These are phyloP conservation scores for Manis pentadactyla DNA, from an alignment of 2,797 vertebrate species.

Conservation along the genomic window DNA sequence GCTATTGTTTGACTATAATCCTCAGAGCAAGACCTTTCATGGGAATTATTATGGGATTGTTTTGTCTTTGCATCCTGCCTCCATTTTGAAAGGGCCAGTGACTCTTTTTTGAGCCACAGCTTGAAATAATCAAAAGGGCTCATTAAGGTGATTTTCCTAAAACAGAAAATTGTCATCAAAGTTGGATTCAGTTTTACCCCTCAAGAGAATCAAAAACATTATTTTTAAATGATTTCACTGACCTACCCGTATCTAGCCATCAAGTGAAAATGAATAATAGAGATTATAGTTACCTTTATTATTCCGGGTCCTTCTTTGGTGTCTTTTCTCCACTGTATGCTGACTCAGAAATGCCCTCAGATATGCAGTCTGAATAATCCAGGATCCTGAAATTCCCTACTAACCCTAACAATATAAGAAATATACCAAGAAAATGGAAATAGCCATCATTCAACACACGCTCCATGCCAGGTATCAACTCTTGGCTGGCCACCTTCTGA, in stretches of 20 bases:
- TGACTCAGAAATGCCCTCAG: not conserved
- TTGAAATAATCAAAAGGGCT: not conserved
- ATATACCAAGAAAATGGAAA: not conserved
- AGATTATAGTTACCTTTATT: not conserved
- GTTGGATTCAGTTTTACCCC: not conserved
- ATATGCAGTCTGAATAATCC: not conserved
- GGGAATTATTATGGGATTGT: rapidly evolving
- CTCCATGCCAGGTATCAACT: not conserved
- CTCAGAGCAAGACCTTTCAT: not conserved
- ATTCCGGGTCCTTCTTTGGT: not conserved
- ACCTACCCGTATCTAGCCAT: not conserved
- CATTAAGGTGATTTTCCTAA: not conserved
- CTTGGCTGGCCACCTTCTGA: not conserved
- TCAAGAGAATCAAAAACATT: not conserved
- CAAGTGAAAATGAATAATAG: not conserved
- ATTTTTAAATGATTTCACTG: not conserved
- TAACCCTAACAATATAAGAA: not conserved
- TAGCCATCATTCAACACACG: not conserved
- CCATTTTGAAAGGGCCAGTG: not conserved
- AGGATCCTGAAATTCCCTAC: not conserved
- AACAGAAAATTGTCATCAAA: not conserved
- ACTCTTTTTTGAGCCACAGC: not conserved
- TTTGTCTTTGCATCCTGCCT: not conserved
- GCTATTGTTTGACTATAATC: not conserved
- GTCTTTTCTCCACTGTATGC: not conserved